Evolutionary conservation across 1,140 invertebrate genomes (phyloP), one percentile per base, ranked within the genome.

Genomic region (Nebria ingens): DNA sequence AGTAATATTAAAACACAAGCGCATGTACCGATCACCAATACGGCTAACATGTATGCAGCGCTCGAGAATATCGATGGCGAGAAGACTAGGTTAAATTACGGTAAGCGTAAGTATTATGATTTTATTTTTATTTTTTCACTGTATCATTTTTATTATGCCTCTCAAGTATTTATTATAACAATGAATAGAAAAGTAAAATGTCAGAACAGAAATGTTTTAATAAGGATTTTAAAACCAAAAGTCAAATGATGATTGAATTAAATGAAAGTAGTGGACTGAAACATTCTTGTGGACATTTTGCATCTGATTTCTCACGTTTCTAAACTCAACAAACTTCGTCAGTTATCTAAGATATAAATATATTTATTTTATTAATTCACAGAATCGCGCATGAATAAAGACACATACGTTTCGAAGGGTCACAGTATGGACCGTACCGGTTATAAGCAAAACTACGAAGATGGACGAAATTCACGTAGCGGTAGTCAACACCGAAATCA

Each of bases 391-490:
- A 51, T 51, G 21, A 2, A 2, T 55, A 76, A 73, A 40, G 73
- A 73, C 21, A 65, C 73, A 12, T 77, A 74, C 40, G 69, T 64
- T 60, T 65, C 67, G 6, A 77, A 77, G 55, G 70, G 72, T 2
- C 56, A 61, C 6, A 76, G 74, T 19, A 65, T 75, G 58, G 75
- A 77, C 58, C 62, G 74, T 2, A 65, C 69, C 57, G 65, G 65
- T 49, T 69, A 68, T 51, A 61, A 62, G 21, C 59, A 61, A 38
- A 40, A 13, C 54, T 22, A 21, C 13, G 58, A 65, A 76, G 72
- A 77, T 69, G 71, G 71, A 50, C 70, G 74, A 29, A 70, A 69
- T 61, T 77, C 79, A 2, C 70, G 79, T 54, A 69, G 62, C 51
- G 11, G 63, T 69, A 21, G 38, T 51, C 34, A 57, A 62, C 15